Evolutionary conservation across 2,797 vertebrate genomes (phyloP), one percentile per base, ranked within the genome.

Genomic region (Sylvia borin): DNA sequence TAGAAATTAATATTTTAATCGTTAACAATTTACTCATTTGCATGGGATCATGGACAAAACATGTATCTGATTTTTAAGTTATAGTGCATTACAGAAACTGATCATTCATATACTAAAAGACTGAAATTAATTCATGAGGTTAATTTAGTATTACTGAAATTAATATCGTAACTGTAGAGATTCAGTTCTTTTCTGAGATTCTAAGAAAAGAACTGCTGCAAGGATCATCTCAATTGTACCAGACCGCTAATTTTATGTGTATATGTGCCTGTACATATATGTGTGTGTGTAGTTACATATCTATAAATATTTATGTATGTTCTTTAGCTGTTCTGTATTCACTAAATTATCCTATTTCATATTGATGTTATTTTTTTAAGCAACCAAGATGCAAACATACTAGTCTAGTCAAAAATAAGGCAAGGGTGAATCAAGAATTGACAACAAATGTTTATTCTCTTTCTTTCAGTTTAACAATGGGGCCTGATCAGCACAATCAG

Each of bases 221-320:
- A 71, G 6, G 7, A 42, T 55, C 4, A 8, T 38, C 3, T 65
- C 17, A 22, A 26, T 43, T 27, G 6, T 53, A 57, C 6, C 8
- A 57, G 25, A 75, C 4, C 10, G 21, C 7, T 48, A 42, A 25
- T 51, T 60, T 18, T 32, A 31, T n/a, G 5, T 9, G 3, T 16
- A 1, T 22, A 5, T 9, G 3, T 31, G 3, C 40, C 7, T 48
- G 6, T 38, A 26, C 20, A 17, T 13, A 48, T 22, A 6, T 5
- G 3, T 32, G 8, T 38, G 22, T 31, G 6, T 43, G 17, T 10
- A 45, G 10, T 8, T 57, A 27, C 18, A 32, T 10, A 26, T 13
- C 62, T 21, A 15, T 2, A 54, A 67, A 64, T 53, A 65, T n/a
- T 40, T 18, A 16, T 40, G 8, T 6, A 18, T 1, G 11, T 10